Evolutionary conservation across 2,797 vertebrate genomes (phyloP).

Genomic region (Emys orbicularis): DNA sequence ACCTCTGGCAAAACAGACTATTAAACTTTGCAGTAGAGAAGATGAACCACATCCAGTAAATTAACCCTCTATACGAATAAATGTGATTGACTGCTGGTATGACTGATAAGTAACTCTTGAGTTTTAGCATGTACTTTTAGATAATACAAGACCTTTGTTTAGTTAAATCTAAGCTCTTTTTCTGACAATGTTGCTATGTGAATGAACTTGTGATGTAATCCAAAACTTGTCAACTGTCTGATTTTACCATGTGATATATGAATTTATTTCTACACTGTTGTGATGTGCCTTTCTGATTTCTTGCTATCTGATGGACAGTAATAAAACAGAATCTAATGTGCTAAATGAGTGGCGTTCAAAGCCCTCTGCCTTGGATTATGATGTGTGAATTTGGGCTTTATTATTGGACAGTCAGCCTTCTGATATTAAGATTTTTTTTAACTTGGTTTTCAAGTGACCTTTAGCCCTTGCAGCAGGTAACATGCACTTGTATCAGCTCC

Average conservation of each 20-base stretch:
- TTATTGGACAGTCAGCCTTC: neutral
- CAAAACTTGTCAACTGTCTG: neutral
- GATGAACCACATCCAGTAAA: neutral
- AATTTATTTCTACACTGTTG: neutral
- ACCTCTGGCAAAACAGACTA: neutral
- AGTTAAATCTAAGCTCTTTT: neutral
- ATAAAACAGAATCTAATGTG: neutral
- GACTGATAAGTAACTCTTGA: neutral
- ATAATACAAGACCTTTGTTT: neutral
- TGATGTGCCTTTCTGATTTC: neutral
- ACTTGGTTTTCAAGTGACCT: neutral
- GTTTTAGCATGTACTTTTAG: neutral
- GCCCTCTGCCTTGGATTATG: neutral
- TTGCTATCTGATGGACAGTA: neutral
- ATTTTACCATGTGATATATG: neutral
- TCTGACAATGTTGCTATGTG: neutral
- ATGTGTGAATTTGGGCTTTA: neutral
- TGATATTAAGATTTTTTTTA: neutral
- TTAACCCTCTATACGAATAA: neutral
- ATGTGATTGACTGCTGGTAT: neutral
- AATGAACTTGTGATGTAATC: neutral
- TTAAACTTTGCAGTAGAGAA: neutral
- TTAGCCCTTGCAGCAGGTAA: neutral
- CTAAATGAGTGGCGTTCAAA: neutral
- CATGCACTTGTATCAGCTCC: neutral